phyloP scores from a whole-genome alignment of 1,140 invertebrate species.

The Drosophila insularis region DNA sequence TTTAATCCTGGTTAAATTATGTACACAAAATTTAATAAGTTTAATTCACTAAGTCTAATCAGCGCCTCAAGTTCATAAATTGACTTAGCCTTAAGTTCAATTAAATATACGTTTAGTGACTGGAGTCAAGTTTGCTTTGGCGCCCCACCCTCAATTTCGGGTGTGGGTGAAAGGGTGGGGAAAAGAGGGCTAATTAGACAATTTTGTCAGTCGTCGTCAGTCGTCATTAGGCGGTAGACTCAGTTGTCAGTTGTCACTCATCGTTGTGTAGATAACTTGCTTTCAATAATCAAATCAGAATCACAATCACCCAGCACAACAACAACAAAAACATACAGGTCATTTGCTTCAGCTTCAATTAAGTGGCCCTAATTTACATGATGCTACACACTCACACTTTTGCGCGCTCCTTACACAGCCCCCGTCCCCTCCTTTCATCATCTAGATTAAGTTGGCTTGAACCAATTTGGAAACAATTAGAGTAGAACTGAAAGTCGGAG shows the following conservation, averaged over 20 bases:
- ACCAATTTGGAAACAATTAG: slow-evolving; percentile 9
- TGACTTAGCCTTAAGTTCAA: not conserved
- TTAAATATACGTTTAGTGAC: not conserved
- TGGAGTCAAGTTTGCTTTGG: not conserved
- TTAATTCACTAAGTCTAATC: not conserved
- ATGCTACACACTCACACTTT: slow-evolving; percentile 41
- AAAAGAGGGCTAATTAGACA: not conserved
- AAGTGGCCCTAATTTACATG: slow-evolving; percentile 70
- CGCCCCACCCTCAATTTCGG: too few relatives aligned
- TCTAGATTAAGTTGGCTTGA: slow-evolving; percentile 13
- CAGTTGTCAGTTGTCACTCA: not conserved
- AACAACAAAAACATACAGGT: slow-evolving; percentile 8
- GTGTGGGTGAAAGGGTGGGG: too few relatives aligned
- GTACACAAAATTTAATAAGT: not conserved
- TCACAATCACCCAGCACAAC: slow-evolving; percentile 31
- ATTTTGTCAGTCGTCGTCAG: not conserved
- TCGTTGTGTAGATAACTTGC: not conserved
- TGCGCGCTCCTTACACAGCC: not conserved
- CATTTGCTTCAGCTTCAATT: slow-evolving; percentile 58
- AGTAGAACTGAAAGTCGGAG: slow-evolving; percentile 6
- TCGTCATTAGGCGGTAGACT: not conserved
- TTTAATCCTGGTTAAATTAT: not conserved
- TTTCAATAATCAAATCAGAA: slow-evolving; percentile 67
- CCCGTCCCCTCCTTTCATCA: not conserved
- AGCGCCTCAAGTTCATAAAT: not conserved